phyloP scores from a whole-genome alignment of 2,113 vertebrate genomes.

The Osmerus eperlanus region DNA sequence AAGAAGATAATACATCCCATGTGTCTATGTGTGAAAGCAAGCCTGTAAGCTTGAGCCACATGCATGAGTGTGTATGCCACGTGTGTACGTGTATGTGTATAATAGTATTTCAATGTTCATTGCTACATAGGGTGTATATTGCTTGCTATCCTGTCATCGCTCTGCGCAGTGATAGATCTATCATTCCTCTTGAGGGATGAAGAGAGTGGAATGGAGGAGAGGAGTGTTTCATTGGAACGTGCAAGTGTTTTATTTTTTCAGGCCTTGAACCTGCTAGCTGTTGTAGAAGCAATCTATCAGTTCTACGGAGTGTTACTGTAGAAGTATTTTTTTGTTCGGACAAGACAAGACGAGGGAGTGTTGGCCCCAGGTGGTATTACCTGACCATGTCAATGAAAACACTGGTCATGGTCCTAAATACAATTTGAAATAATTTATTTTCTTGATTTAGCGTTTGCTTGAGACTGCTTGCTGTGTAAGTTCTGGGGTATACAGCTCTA shows the following conservation, averaged over 20 bases:
- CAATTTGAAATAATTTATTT: no score
- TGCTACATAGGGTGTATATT: not conserved
- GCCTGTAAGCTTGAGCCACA: no score
- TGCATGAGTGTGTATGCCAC: slow-evolving; percentile 16
- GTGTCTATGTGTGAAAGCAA: slow-evolving; percentile 14
- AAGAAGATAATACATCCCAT: not conserved
- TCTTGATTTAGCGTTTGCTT: no score
- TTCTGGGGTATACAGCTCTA: no score
- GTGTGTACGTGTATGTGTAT: slow-evolving; percentile 1
- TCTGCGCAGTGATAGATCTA: slow-evolving; percentile 36
- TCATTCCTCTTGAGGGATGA: slow-evolving; percentile 31
- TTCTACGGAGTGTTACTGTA: not conserved
- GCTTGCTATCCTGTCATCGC: not conserved
- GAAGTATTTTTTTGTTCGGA: no score
- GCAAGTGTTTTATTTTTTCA: slow-evolving; percentile 41
- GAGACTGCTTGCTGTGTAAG: no score
- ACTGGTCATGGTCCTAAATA: no score
- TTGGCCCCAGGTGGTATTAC: no score
- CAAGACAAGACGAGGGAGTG: no score
- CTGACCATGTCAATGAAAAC: no score
- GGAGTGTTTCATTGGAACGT: slow-evolving; percentile 44
- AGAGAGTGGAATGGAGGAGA: slow-evolving; percentile 7
- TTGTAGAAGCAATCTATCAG: slow-evolving; percentile 46
- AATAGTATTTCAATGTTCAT: slow-evolving; percentile 11
- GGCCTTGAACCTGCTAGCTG: slow-evolving; percentile 33